Evolutionary conservation across 2,888 invertebrate species (phyloP).

Genomic region (Thyatira batis): DNA sequence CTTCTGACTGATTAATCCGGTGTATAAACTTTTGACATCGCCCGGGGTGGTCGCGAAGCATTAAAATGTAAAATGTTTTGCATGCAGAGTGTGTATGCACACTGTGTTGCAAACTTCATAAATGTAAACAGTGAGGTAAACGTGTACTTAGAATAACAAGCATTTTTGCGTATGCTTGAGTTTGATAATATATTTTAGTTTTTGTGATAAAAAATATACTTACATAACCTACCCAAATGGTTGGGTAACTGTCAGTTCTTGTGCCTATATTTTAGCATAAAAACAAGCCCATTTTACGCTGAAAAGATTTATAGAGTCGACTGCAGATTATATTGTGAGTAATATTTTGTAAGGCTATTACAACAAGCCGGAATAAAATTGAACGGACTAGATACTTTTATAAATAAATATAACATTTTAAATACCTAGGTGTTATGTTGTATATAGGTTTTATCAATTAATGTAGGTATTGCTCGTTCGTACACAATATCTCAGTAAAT

Average conservation of each 20-base stretch:
- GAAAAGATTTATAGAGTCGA: background rate
- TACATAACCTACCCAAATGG: too few relatives aligned
- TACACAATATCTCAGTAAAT: too few relatives aligned
- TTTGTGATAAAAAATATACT: too few relatives aligned
- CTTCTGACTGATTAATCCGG: slow-evolving; percentile 13
- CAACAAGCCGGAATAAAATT: background rate
- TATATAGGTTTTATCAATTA: too few relatives aligned
- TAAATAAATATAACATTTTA: background rate
- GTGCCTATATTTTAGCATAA: background rate
- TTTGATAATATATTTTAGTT: too few relatives aligned
- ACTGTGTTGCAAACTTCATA: background rate
- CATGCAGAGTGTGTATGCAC: background rate
- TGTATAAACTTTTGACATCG: slow-evolving; percentile 7
- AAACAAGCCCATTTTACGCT: background rate
- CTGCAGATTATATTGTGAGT: background rate
- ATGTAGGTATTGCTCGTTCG: too few relatives aligned
- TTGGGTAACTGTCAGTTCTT: too few relatives aligned
- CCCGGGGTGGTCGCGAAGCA: slow-evolving; percentile 1
- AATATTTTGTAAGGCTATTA: background rate
- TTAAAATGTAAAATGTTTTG: background rate
- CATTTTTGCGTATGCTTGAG: too few relatives aligned
- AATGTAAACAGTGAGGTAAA: background rate
- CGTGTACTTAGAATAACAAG: background rate
- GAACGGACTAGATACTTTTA: background rate
- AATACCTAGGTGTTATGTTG: too few relatives aligned